Evolutionary conservation across 2,113 vertebrate genomes (phyloP), one percentile per base, ranked within the genome.

Genomic region (Murina feae): DNA sequence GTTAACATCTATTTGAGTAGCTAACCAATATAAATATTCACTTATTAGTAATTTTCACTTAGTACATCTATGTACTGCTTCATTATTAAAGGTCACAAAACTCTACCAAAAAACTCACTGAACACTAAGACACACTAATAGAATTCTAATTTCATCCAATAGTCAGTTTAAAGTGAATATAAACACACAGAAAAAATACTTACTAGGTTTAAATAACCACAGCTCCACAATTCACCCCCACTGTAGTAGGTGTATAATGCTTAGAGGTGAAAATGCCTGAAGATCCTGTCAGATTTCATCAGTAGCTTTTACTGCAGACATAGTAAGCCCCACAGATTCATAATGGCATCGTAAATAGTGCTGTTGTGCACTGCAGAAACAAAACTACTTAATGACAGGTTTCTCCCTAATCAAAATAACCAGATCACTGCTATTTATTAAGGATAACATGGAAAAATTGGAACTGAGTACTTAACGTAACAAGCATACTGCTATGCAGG

Each of bases 361-460:
- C 86, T 92, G 91, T 35, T 92, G 91, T 91, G 69, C 72, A 81
- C 72, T 95, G 74, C 51, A 97, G 97, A 97, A 88, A 97, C 86
- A 96, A 92, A 96, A 92, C 93, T 83, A 93, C 81, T 93, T 97
- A 93, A 96, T 80, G 92, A 97, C 84, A 94, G 32, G 49, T 83
- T 95, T 95, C 69, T 86, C 53, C 68, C 66, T 35, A 89, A 96
- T 75, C 79, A 96, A 95, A 97, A 91, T 93, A 94, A 81, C 85
- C 80, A 65, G 81, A 87, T 30, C 82, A 78, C 47, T 95, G 86
- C 81, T 95, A 93, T 90, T 97, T 96, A 94, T 93, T 95, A 97
- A 97, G 81, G 55, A 96, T 94, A 98, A 97, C 96, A 97, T 92
- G 95, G 96, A 90, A 95, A 97, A 97, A 96, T 83, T 89, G 91